Evolutionary conservation across 2,888 invertebrate genomes (phyloP), one percentile per base, ranked within the genome.

Genomic region (Cancer borealis): DNA sequence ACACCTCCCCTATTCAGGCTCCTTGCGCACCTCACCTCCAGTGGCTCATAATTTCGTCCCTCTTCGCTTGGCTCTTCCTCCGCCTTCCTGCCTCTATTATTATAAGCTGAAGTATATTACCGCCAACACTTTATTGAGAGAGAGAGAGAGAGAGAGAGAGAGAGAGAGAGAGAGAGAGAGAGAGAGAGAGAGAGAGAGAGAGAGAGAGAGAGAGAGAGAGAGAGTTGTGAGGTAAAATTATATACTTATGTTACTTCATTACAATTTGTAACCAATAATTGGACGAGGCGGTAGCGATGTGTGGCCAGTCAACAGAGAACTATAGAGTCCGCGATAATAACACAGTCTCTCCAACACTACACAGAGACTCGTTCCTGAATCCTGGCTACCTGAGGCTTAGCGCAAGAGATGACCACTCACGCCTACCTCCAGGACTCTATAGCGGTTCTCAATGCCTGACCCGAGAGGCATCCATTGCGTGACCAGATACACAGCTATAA

Each of bases 161-260:
- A 79, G 26, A 79, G 30, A 79, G 12, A 30, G 12, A 30, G 30
- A 79, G 79, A 30, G 79, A 79, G 79, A 79, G 79, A 79, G 79
- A 79, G 79, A 79, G 79, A 79, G 79, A 79, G 79, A 79, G 79
- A 79, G 79, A 79, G 79, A 79, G 79, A 79, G 79, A 79, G 79
- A 79, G 79, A 79, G 79, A 79, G 79, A 79, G 79, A 79, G 79
- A 79, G 79, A 79, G 79, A 79, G 79, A 79, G 79, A 79, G 79
- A 79, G 79, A 79, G 54, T 54, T 3, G 17, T 3, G 17, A 54
- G 14, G 12, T 54, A 54, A 54, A 54, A 54, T 17, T 0, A 12
- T 54, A 54, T 54, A 39, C 8, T 54, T 12, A 54, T 54, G 54
- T 3, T 54, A 8, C 12, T 54, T 3, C 4, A n/a, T n/a, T 6